Base-by-base conservation (phyloP, 2,888 invertebrate species). In the Acrocera orbiculus region DNA sequence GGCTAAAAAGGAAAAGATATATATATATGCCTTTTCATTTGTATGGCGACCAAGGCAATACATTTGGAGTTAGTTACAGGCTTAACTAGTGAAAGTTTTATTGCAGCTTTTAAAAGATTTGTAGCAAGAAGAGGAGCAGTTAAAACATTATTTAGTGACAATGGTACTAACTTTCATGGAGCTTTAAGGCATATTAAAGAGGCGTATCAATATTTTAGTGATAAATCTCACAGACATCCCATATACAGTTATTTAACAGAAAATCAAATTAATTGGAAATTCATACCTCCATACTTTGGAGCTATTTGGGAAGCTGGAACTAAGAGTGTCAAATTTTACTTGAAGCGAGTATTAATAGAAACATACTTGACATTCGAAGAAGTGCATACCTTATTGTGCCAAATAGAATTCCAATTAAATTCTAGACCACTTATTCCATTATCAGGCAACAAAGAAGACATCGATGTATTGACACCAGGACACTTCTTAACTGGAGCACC, bases 231-330 rank as follows among this genome's bases (percentile, higher is more conserved):
- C 11, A 5, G n/a, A 3, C 8, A 20, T 15, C 16, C 2, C 7
- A 16, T 9, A 4, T 10, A 11, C 14, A 14, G n/a, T 14, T 4
- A 22, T 9, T 7, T 13, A n/a, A 22, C 22, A 10, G 13, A 22
- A 13, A 14, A 22, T 3, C 20, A 31, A 6, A 45, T 47, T 10
- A 24, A 30, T 1, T 53, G 51, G 50, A 38, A 34, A 10, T 34
- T 37, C 16, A 34, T 31, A 5, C 27, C 27, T 22, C 30, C 34
- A 2, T 17, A 38, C 23, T 30, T 34, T 11, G 30, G 31, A 4
- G 37, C 34, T 15, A n/a, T 37, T 9, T 34, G 26, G 22, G 31
- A 37, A 13, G 23, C 34, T 4, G 30, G 25, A 3, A 30, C 30
- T 2, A 33, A 30, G 16, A 20, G 19, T 3, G 23, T 27, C 4